A percentile compares a stretch with the other conserved stretches of the same genome.
Conservation (phyloP, 2,888 invertebrate species). For the Tenthredo scrophulariae region DNA sequence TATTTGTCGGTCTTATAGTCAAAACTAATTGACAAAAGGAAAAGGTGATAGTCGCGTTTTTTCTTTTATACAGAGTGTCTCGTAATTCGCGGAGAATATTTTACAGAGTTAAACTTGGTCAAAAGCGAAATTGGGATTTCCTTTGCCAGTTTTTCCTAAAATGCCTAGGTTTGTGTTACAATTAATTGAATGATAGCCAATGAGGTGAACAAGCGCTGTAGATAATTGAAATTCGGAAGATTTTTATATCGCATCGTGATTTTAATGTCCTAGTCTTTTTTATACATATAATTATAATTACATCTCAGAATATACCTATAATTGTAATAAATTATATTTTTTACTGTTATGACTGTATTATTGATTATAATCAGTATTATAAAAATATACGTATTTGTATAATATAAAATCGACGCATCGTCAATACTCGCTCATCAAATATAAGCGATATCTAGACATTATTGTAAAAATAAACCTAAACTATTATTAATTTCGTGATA, state of each 20-base stretch:
- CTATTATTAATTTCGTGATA: not conserved
- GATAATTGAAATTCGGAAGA: not conserved
- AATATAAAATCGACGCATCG: not conserved
- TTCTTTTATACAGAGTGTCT: too few species aligned
- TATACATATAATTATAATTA: not conserved
- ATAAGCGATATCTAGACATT: not conserved
- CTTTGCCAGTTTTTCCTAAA: too few species aligned
- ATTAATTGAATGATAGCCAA: too few species aligned
- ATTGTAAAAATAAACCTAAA: not conserved
- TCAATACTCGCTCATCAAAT: not conserved
- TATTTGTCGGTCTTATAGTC: not conserved
- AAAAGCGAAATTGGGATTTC: too few species aligned
- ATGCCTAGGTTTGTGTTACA: too few species aligned
- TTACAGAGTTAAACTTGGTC: too few species aligned
- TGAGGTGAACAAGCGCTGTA: not conserved
- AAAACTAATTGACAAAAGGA: slow-evolving; percentile 1
- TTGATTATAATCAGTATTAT: not conserved
- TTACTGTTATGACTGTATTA: not conserved
- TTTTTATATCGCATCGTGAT: not conserved
- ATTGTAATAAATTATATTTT: not conserved
- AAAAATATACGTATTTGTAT: not conserved
- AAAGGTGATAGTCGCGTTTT: not conserved
- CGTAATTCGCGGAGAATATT: too few species aligned
- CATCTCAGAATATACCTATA: not conserved
- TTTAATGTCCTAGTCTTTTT: not conserved